Evolutionary conservation across 2,888 invertebrate genomes (phyloP), one percentile per base, ranked within the genome.

Genomic region (Cactoblastis cactorum): DNA sequence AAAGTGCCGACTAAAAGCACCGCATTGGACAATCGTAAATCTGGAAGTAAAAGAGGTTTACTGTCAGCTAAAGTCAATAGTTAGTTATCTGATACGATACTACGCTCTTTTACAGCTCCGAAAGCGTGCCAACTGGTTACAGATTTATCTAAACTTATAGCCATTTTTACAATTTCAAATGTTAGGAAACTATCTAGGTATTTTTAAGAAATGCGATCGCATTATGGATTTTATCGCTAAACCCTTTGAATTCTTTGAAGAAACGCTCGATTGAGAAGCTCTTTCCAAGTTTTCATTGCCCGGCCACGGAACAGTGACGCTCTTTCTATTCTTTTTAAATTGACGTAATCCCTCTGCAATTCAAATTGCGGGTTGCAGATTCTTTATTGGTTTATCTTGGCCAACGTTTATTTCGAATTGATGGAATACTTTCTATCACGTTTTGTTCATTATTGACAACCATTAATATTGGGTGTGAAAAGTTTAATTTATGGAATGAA

Each of bases 21-120:
- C 28, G 50, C 54, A 55, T 48, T 53, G 54, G 51, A 52, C 53
- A 49, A 37, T 58, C 61, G 57, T 61, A 59, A 61, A 61, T 50
- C 52, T 51, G 17, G 19, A 46, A 49, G 55, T 59, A 61, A 59
- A 61, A 50, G 49, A 56, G 53, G 39, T 41, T 41, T 22, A 41
- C 39, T 41, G 22, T 41, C 39, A 19, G 12, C 22, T 24, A 24
- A 35, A 46, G 46, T 46, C 46, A 47, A 37, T 47, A 47, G 47
- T 37, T 37, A 47, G 47, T 37, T 47, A 47, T 24, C 47, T 35
- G 37, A 47, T 47, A 24, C 37, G 47, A 47, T 24, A 24, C 47
- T 15, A 22, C 12, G 46, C 35, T 46, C 33, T 22, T 46, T 46
- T 46, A 46, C 35, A 35, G 35, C 46, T 33, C 35, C 35, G 11